Percentiles rank a stretch among this genome's conserved stretches.
These are phyloP conservation scores for Pollenia griseotomentosa DNA, from an alignment of 2,888 invertebrate species.

Conservation along the genomic window DNA sequence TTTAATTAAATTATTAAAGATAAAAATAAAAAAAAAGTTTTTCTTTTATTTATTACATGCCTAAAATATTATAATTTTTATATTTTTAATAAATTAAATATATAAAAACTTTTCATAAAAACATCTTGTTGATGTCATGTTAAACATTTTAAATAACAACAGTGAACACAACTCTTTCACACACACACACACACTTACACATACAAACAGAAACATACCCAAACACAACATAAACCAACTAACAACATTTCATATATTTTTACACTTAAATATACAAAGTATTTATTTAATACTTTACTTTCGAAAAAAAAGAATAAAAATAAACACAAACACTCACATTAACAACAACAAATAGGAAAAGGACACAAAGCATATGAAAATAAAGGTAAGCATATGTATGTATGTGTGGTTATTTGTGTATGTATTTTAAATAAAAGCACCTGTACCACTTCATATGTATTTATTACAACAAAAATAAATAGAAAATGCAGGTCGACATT, in stretches of 20 bases:
- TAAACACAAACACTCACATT: not conserved
- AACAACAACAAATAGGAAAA: slow-evolving; percentile 9
- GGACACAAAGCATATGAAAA: slow-evolving; percentile 51
- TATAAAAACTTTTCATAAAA: slow-evolving; percentile 46
- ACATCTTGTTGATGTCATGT: slow-evolving; percentile 72
- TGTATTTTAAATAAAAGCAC: slow-evolving; percentile 15
- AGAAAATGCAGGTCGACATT: slow-evolving; percentile 24
- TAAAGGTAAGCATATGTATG: not conserved
- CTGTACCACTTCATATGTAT: slow-evolving; percentile 28
- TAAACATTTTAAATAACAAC: slow-evolving; percentile 67
- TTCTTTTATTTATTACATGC: no score
- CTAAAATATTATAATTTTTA: no score
- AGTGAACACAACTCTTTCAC: not conserved
- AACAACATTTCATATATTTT: not conserved
- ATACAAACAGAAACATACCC: not conserved
- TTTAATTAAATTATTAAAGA: slow-evolving; percentile 19
- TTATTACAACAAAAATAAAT: slow-evolving; percentile 7
- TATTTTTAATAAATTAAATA: slow-evolving; percentile 32
- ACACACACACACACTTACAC: slow-evolving; percentile 13
- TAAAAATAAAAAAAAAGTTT: not conserved
- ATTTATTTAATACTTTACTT: slow-evolving; percentile 31
- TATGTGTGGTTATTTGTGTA: not conserved
- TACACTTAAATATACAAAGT: not conserved
- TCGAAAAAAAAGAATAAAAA: not conserved
- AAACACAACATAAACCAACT: not conserved